These are phyloP conservation scores for Nasonia longicornis DNA, from an alignment of 1,140 invertebrate species.

Conservation along the genomic window DNA sequence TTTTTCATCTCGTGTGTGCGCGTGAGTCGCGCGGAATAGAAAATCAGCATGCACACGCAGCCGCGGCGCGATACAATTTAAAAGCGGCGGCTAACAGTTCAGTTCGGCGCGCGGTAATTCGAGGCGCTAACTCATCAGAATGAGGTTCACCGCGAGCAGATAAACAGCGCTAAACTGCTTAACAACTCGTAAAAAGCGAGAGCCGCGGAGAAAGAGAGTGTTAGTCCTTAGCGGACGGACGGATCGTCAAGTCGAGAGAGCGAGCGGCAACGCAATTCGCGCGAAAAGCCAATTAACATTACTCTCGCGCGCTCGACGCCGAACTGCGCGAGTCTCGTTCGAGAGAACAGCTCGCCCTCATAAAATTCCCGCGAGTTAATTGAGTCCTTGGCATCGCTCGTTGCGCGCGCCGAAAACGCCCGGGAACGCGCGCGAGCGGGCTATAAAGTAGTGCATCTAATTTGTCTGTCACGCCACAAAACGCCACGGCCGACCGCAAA, in stretches of 20 bases:
- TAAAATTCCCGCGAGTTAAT: conserved; percentile 61
- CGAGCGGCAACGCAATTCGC: conserved; percentile 55
- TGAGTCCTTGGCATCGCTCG: conserved; percentile 53
- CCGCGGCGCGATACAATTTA: background rate
- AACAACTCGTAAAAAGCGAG: conserved; percentile 58
- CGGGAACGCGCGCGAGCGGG: conserved; percentile 15
- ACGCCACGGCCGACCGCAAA: conserved; percentile 31
- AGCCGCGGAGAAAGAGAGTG: conserved; percentile 45
- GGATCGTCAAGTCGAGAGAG: conserved; percentile 44
- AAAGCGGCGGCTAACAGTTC: background rate
- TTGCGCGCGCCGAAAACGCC: conserved; percentile 33
- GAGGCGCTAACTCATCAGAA: conserved; percentile 30
- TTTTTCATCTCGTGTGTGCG: background rate
- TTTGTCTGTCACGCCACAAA: conserved; percentile 38
- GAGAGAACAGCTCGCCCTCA: conserved; percentile 49
- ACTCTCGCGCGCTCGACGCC: conserved; percentile 51
- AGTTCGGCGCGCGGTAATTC: conserved; percentile 25
- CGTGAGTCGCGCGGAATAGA: background rate
- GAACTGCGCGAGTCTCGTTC: conserved; percentile 50
- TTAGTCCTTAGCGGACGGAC: conserved; percentile 51
- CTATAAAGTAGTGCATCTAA: conserved; percentile 45
- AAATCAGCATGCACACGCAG: background rate
- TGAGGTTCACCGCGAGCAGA: conserved; percentile 31
- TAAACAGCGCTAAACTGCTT: conserved; percentile 60
- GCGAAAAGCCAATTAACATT: conserved; percentile 59